These are phyloP conservation scores for Yponomeuta malinellus DNA, from an alignment of 2,888 invertebrate species.

Conservation along the genomic window DNA sequence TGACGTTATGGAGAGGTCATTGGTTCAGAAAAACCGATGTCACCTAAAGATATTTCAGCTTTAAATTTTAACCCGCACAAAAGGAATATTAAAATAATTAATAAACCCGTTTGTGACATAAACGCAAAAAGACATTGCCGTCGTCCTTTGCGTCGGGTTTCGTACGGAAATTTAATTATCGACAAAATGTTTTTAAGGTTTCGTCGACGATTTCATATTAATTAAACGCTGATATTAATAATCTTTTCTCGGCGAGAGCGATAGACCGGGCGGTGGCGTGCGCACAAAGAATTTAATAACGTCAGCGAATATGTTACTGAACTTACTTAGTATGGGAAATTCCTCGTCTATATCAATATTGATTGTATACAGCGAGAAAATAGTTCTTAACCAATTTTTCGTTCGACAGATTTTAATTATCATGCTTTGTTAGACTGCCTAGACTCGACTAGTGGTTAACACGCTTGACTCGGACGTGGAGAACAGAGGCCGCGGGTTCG, in stretches of 20 bases:
- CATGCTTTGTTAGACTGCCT: too few relatives aligned
- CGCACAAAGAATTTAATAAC: neutral
- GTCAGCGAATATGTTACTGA: neutral
- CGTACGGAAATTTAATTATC: neutral
- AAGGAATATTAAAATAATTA: neutral
- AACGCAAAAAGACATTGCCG: neutral
- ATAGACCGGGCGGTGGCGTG: neutral
- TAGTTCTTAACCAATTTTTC: too few relatives aligned
- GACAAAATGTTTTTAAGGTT: neutral
- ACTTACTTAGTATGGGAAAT: neutral
- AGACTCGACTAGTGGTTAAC: too few relatives aligned
- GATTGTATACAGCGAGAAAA: too few relatives aligned
- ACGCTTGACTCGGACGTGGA: too few relatives aligned
- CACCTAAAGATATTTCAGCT: too few relatives aligned
- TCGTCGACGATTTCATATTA: neutral
- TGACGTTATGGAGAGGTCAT: too few relatives aligned
- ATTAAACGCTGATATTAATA: slow-evolving; percentile 9
- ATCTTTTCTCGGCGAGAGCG: neutral
- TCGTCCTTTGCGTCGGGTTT: neutral
- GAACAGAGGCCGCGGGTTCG: too few relatives aligned
- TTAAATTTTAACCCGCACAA: neutral
- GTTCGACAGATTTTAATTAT: too few relatives aligned
- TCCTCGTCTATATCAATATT: neutral
- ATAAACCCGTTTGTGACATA: neutral
- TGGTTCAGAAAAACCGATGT: too few relatives aligned